These are phyloP conservation scores for Hirtodrosophila duncani DNA, from an alignment of 2,888 invertebrate genomes.

Conservation along the genomic window DNA sequence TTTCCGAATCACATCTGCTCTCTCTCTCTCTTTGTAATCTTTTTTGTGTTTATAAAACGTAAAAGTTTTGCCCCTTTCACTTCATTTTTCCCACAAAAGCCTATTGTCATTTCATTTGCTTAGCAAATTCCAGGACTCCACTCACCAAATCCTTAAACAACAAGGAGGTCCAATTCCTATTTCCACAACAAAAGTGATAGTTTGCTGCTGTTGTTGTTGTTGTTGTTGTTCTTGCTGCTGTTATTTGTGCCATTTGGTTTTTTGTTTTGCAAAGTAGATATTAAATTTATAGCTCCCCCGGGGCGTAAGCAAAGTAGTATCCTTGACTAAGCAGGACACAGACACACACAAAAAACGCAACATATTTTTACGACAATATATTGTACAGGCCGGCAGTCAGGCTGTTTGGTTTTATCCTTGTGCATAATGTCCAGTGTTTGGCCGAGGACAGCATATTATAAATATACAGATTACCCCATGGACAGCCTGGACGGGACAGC, in stretches of 20 bases:
- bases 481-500: slow-evolving; percentile 29
- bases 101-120: not conserved
- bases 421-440: slow-evolving; percentile 50
- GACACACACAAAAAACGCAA: slow-evolving; percentile 37
- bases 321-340: slow-evolving; percentile 32
- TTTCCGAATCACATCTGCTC: too few species aligned
- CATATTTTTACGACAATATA: slow-evolving; percentile 72
- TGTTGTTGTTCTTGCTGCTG: slow-evolving; percentile 10
- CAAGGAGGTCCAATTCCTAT: not conserved
- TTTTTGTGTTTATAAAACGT: too few species aligned
- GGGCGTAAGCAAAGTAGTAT: slow-evolving; percentile 72
- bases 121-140: not conserved
- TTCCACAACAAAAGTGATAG: too few species aligned
- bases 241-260: slow-evolving; percentile 53
- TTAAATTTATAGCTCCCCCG: slow-evolving; percentile 78
- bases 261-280: slow-evolving; percentile 75
- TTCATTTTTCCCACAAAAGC: not conserved
- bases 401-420: slow-evolving; percentile 49
- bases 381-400: slow-evolving; percentile 33
- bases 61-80: not conserved
- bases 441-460: slow-evolving; percentile 52
- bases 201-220: slow-evolving; percentile 3
- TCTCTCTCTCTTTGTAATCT: too few species aligned
- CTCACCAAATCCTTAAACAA: not conserved
- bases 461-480: slow-evolving; percentile 70